These are phyloP conservation scores for Drosophila navojoa DNA, from an alignment of 1,140 invertebrate species.

Conservation along the genomic window DNA sequence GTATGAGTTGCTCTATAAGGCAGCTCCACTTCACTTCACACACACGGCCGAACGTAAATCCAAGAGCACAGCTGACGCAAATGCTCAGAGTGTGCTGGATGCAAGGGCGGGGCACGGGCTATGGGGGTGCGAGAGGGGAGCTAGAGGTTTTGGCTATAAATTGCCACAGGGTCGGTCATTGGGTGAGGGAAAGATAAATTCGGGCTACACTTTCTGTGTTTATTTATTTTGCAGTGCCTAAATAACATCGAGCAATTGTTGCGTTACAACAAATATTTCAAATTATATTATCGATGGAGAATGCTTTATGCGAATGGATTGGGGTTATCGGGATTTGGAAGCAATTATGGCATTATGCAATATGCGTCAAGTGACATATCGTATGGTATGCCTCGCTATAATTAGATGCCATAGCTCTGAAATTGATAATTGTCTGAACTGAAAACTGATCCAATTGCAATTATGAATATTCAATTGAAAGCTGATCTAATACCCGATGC, in stretches of 20 bases:
- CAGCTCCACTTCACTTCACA: constrained; percentile 44
- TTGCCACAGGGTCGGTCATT: constrained; percentile 45
- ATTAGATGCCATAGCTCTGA: constrained; percentile 24
- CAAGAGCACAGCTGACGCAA: constrained; percentile 69
- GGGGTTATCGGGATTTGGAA: constrained; percentile 1
- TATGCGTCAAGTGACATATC: constrained; percentile 36
- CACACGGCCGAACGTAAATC: constrained; percentile 42
- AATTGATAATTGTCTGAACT: constrained; percentile 30
- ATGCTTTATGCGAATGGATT: constrained; percentile 21
- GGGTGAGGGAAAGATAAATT: constrained; percentile 21
- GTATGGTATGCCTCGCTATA: constrained; percentile 18
- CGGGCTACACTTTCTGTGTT: constrained; percentile 24
- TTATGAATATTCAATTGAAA: constrained; percentile 31
- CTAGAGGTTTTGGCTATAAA: constrained; percentile 13
- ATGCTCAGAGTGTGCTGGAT: constrained; percentile 22
- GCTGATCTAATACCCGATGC: constrained; percentile 12
- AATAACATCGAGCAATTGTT: constrained; percentile 40
- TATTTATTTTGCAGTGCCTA: constrained; percentile 37
- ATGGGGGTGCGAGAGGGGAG: neutral
- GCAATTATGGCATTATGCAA: constrained; percentile 32
- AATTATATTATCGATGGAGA: constrained; percentile 11
- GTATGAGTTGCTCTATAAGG: constrained; percentile 44
- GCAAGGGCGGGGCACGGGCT: neutral
- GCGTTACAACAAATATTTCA: constrained; percentile 40
- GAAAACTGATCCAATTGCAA: constrained; percentile 24